phyloP scores from a whole-genome alignment of 2,113 vertebrate species.

The Aleadryas rufinucha region DNA sequence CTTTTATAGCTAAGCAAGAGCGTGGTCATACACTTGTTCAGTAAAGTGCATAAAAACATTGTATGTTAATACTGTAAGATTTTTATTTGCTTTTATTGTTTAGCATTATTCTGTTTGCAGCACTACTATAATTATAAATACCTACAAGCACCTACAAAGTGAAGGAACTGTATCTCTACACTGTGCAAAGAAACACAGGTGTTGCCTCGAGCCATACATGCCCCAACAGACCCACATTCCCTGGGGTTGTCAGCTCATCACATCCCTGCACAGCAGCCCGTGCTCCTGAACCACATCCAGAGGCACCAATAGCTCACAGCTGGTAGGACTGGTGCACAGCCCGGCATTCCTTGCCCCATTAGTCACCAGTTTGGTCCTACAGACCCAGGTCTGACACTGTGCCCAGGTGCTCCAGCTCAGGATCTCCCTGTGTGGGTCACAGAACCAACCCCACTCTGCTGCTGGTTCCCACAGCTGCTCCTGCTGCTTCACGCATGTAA shows the following conservation, averaged over 20 bases:
- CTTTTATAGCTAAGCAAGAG: neutral
- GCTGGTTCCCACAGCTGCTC: neutral
- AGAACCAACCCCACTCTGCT: neutral
- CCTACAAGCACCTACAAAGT: neutral
- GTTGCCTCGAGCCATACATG: neutral
- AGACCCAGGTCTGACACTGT: neutral
- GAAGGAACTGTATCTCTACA: neutral
- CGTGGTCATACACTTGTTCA: neutral
- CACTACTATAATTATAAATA: neutral
- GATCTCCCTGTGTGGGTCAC: accelerated
- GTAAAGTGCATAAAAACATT: neutral
- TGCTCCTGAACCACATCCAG: neutral
- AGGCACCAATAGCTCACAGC: neutral
- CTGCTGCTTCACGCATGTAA: neutral
- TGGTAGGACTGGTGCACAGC: neutral
- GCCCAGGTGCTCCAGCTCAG: neutral
- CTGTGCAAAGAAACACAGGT: neutral
- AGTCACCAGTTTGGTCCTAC: neutral
- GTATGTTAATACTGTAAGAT: neutral
- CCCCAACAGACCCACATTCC: neutral
- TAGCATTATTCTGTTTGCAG: neutral
- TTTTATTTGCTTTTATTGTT: neutral
- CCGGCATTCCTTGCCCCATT: neutral
- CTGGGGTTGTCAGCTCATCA: accelerated
- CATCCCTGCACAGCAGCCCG: neutral